Conservation (phyloP, 2,888 invertebrate species). For the Tachina grossa region DNA sequence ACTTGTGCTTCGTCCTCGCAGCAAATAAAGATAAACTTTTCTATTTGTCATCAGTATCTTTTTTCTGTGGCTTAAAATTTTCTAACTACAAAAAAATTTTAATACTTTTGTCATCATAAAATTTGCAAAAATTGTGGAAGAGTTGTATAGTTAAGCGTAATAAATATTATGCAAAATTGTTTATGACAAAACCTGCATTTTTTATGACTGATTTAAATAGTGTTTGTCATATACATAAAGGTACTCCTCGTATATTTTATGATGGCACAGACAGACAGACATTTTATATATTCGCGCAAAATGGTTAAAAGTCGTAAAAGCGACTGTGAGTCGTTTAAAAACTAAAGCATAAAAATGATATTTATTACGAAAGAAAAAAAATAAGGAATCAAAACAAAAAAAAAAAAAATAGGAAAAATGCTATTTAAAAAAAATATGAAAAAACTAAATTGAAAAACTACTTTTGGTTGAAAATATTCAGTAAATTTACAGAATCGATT, state of each 20-base stretch:
- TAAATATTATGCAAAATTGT: constrained; percentile 71
- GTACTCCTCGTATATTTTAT: constrained; percentile 45
- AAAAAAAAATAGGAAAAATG: not conserved
- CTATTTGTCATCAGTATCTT: constrained; percentile 52
- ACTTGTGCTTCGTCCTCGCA: not conserved
- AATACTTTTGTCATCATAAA: constrained; percentile 45
- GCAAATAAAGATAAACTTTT: constrained; percentile 30
- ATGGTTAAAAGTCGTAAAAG: constrained; percentile 60
- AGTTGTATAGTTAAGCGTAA: constrained; percentile 33
- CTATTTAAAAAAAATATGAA: too few species aligned
- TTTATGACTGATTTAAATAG: constrained; percentile 68
- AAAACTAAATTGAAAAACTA: too few species aligned
- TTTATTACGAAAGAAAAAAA: constrained; percentile 19
- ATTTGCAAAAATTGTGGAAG: constrained; percentile 22
- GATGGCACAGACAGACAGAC: constrained; percentile 45
- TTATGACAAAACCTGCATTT: constrained; percentile 68
- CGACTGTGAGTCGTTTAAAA: constrained; percentile 49
- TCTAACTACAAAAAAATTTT: constrained; percentile 12
- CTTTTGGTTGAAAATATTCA: too few species aligned
- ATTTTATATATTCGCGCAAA: constrained; percentile 37
- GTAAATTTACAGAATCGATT: too few species aligned
- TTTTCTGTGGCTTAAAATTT: constrained; percentile 4
- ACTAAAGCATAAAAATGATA: constrained; percentile 31
- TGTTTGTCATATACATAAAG: constrained; percentile 61
- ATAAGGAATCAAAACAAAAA: not conserved